Evolutionary conservation across 2,797 vertebrate genomes (phyloP).

Genomic region (Falco berigora): DNA sequence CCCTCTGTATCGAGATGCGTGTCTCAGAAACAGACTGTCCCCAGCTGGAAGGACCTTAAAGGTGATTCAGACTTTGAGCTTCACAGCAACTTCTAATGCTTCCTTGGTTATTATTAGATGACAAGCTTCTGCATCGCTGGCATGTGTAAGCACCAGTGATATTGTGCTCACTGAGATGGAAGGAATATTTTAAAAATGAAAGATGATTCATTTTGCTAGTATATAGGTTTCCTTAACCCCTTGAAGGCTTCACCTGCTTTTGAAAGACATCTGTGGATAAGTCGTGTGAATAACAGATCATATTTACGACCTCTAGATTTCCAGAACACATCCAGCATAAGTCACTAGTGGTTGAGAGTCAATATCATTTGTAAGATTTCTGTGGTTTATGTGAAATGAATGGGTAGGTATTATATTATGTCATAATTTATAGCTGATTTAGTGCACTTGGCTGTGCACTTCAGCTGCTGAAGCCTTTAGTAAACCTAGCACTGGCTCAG

Average conservation of each 20-base stretch:
- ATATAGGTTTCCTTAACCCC: background rate
- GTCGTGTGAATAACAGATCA: background rate
- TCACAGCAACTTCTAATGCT: background rate
- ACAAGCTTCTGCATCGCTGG: background rate
- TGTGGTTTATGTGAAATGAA: background rate
- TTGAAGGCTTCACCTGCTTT: background rate
- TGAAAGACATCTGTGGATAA: background rate
- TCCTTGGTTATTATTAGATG: background rate
- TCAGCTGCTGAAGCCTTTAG: background rate
- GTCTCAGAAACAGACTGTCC: background rate
- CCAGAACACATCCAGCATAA: background rate
- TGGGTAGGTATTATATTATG: background rate
- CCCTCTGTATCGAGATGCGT: accelerated
- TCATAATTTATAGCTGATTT: background rate
- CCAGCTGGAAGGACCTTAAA: slow-evolving; percentile 11
- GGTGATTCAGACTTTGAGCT: background rate
- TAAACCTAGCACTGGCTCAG: background rate
- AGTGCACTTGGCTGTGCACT: background rate
- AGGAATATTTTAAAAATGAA: slow-evolving; percentile 4
- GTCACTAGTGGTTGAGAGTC: background rate
- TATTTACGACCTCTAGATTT: background rate
- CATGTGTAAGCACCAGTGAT: background rate
- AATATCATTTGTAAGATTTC: background rate
- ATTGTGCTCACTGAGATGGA: background rate
- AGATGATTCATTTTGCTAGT: background rate